phyloP scores from a whole-genome alignment of 1,140 invertebrate species.

The Mya arenaria region DNA sequence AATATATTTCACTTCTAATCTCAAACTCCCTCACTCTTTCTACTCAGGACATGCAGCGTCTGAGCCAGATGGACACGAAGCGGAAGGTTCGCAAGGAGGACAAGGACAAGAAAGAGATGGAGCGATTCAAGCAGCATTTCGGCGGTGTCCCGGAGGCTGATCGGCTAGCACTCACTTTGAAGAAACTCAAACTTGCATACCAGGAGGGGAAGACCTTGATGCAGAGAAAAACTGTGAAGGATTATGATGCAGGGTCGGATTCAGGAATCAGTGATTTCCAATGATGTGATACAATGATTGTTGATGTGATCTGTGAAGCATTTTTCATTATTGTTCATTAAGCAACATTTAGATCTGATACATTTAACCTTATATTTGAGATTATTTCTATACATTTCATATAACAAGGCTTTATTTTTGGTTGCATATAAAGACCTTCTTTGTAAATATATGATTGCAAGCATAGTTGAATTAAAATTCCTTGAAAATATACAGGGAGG shows the following conservation, averaged over 20 bases:
- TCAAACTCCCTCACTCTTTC: too few relatives aligned
- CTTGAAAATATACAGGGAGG: too few relatives aligned
- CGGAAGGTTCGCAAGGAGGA: slow-evolving; percentile 41
- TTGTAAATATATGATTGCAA: too few relatives aligned
- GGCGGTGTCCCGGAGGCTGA: slow-evolving; percentile 51
- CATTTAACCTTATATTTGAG: too few relatives aligned
- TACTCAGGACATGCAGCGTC: slow-evolving; percentile 34
- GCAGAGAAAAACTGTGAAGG: not conserved
- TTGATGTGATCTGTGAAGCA: too few relatives aligned
- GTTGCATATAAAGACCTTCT: too few relatives aligned
- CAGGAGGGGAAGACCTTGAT: slow-evolving; percentile 48
- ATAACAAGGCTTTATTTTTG: too few relatives aligned
- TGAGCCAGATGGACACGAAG: slow-evolving; percentile 31
- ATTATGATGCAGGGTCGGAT: slow-evolving; percentile 20
- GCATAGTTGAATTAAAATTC: too few relatives aligned
- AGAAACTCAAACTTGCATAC: slow-evolving; percentile 48
- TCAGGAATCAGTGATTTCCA: slow-evolving; percentile 41
- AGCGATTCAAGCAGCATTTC: slow-evolving; percentile 42
- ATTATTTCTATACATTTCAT: too few relatives aligned
- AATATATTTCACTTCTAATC: too few relatives aligned
- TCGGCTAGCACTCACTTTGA: slow-evolving; percentile 42
- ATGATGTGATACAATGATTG: not conserved
- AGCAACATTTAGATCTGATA: too few relatives aligned
- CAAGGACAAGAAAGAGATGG: slow-evolving; percentile 46
- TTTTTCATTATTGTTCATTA: too few relatives aligned